phyloP scores from a whole-genome alignment of 2,113 vertebrate species.

The Acinonyx jubatus region DNA sequence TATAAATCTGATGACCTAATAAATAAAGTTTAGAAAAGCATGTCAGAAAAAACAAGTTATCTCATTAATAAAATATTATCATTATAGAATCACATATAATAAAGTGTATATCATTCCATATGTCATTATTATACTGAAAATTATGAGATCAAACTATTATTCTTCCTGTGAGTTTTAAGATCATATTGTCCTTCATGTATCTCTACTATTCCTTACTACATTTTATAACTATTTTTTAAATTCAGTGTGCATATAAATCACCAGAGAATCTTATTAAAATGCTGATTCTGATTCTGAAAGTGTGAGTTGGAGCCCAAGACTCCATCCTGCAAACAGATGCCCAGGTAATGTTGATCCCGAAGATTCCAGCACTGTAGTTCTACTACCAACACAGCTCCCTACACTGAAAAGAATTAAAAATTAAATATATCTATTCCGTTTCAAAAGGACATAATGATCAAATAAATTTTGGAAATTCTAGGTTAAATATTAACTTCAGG shows the following conservation, averaged over 20 bases:
- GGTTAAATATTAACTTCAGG: background rate
- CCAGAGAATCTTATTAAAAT: background rate
- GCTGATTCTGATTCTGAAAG: background rate
- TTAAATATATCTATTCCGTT: background rate
- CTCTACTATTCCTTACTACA: background rate
- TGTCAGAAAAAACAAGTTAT: background rate
- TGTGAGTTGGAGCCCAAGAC: background rate
- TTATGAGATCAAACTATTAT: background rate
- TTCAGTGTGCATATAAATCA: background rate
- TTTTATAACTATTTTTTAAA: background rate
- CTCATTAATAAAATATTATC: background rate
- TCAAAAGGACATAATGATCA: background rate
- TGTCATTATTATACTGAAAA: background rate
- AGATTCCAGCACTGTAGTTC: background rate
- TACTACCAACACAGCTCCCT: background rate
- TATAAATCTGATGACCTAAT: background rate
- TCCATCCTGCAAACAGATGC: background rate
- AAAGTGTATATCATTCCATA: background rate
- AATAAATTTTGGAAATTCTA: background rate
- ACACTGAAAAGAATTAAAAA: background rate
- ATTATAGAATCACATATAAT: background rate
- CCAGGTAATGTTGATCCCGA: background rate
- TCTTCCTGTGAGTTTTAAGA: background rate
- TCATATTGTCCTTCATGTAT: background rate
- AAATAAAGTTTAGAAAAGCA: background rate